These are phyloP conservation scores for Zaprionus africanus DNA, from an alignment of 1,140 invertebrate species.

Conservation along the genomic window DNA sequence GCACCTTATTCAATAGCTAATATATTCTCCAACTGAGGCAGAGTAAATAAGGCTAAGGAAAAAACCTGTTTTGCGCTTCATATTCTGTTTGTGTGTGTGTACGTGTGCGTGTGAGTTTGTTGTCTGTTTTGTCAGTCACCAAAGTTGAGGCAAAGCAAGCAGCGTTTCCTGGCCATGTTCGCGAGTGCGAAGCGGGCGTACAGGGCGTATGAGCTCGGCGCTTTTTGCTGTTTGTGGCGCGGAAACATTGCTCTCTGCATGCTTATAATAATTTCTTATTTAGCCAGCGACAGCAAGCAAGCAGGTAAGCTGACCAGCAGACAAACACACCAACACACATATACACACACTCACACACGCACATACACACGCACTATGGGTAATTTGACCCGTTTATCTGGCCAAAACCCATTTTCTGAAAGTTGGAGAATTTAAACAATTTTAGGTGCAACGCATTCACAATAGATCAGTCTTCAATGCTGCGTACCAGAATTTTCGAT, in stretches of 20 bases:
- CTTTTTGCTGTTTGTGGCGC: conserved; percentile 57
- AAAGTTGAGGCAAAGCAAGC: conserved; percentile 63
- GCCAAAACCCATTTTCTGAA: too few species aligned
- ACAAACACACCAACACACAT: background rate
- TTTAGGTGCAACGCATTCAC: too few species aligned
- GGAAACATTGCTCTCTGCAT: conserved; percentile 45
- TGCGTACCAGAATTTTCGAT: too few species aligned
- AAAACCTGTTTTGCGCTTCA: background rate
- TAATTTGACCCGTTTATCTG: too few species aligned
- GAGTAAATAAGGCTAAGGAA: background rate
- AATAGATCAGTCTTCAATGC: too few species aligned
- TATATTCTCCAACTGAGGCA: background rate
- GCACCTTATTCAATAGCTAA: background rate
- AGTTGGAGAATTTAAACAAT: too few species aligned
- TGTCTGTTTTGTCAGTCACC: conserved; percentile 57
- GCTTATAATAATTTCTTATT: conserved; percentile 82
- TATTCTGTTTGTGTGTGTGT: background rate
- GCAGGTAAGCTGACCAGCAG: conserved; percentile 54
- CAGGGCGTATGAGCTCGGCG: conserved; percentile 49
- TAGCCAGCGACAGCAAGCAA: conserved; percentile 46
- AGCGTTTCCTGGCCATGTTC: conserved; percentile 45
- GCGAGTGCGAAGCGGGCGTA: background rate
- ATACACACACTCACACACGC: background rate
- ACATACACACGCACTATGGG: conserved; percentile 4
- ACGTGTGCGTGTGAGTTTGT: conserved; percentile 4